Evolutionary conservation across 2,888 invertebrate species (phyloP).

Genomic region (Adela reaumurella): DNA sequence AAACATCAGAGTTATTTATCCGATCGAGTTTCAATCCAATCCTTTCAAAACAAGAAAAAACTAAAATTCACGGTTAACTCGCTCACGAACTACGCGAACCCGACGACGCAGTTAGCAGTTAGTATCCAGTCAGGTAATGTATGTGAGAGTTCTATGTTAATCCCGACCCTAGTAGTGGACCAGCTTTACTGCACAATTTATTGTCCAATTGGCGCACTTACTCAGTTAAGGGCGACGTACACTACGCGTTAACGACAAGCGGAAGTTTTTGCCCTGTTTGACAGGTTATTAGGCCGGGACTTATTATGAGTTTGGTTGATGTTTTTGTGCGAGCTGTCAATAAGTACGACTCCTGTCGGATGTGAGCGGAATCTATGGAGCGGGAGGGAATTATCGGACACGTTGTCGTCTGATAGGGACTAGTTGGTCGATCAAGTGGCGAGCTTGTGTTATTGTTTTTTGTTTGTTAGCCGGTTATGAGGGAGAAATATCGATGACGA

Average conservation of each 20-base stretch:
- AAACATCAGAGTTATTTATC: too few species aligned
- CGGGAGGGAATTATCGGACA: neutral
- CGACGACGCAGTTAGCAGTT: too few species aligned
- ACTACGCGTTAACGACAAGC: neutral
- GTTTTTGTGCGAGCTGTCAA: neutral
- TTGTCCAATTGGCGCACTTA: neutral
- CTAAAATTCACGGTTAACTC: too few species aligned
- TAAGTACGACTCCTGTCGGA: neutral
- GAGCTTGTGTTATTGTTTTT: too few species aligned
- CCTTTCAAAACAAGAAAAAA: too few species aligned
- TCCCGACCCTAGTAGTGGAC: neutral
- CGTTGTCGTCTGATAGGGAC: too few species aligned
- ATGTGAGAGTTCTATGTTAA: neutral
- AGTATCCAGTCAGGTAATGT: neutral
- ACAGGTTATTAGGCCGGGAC: neutral
- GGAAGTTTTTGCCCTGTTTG: neutral
- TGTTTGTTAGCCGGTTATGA: too few species aligned
- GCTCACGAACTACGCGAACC: neutral
- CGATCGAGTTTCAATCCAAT: too few species aligned
- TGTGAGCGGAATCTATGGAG: neutral
- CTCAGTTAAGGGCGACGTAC: neutral
- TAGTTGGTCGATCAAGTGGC: too few species aligned
- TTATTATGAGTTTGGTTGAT: neutral
- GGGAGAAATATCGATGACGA: too few species aligned
- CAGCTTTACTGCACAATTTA: neutral